Percentiles rank a stretch among this genome's conserved stretches.
phyloP scores from a whole-genome alignment of 2,888 invertebrate genomes.

The Acanthosepion lycidas region DNA sequence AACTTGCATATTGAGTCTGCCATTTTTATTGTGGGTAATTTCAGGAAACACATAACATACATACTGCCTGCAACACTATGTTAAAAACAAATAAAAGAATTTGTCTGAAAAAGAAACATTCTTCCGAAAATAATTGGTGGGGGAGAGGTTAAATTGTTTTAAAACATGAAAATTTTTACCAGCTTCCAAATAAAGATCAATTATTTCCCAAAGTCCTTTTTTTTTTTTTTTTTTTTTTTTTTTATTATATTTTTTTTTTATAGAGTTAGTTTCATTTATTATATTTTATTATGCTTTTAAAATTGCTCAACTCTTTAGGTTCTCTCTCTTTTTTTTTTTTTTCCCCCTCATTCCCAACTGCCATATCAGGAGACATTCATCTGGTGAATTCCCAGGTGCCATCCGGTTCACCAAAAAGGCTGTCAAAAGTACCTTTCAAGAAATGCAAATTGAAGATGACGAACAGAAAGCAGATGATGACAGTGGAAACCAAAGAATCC shows the following conservation, averaged over 20 bases:
- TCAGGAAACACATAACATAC: too few relatives aligned
- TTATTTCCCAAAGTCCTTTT: too few relatives aligned
- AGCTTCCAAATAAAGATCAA: background rate
- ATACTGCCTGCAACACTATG: too few relatives aligned
- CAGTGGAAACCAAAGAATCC: background rate
- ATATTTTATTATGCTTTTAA: background rate
- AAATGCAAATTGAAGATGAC: background rate
- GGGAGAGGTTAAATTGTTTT: too few relatives aligned
- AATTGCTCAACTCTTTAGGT: background rate
- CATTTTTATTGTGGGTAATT: too few relatives aligned
- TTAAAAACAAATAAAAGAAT: too few relatives aligned
- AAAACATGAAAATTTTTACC: background rate
- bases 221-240: background rate
- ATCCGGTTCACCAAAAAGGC: background rate
- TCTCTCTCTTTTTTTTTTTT: background rate
- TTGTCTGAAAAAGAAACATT: too few relatives aligned
- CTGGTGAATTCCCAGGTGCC: background rate
- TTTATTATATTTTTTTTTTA: too few relatives aligned
- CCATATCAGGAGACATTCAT: background rate
- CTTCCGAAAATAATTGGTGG: too few relatives aligned
- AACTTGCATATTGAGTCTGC: too few relatives aligned
- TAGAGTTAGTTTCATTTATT: background rate
- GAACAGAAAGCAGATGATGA: background rate
- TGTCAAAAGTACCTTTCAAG: background rate
- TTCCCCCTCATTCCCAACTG: too few relatives aligned